These are phyloP conservation scores for Idaea biselata DNA, from an alignment of 2,888 invertebrate genomes.

Conservation along the genomic window DNA sequence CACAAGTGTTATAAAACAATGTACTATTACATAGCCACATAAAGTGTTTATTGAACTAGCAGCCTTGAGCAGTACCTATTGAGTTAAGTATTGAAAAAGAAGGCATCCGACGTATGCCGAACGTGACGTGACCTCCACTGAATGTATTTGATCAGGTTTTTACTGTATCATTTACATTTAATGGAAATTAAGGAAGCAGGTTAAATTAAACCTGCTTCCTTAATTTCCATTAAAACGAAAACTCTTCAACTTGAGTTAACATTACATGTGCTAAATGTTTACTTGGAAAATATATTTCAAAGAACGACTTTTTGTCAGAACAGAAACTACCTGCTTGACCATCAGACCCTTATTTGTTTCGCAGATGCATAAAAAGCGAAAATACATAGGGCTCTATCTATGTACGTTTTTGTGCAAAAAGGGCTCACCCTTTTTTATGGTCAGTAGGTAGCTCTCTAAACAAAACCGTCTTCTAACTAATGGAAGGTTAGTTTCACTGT, in stretches of 20 bases:
- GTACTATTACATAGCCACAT: neutral
- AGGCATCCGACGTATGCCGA: neutral
- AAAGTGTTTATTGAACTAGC: neutral
- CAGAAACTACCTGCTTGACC: neutral
- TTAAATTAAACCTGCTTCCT: neutral
- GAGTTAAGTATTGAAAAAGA: neutral
- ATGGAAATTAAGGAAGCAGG: too few relatives aligned
- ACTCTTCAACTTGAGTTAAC: too few relatives aligned
- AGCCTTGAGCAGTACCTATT: neutral
- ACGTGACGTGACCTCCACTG: neutral
- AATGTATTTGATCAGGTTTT: neutral
- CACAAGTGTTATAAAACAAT: too few relatives aligned
- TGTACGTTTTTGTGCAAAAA: too few relatives aligned
- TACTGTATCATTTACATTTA: neutral
- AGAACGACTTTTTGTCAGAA: neutral
- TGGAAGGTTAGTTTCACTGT: neutral
- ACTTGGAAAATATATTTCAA: neutral
- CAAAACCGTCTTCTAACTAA: neutral
- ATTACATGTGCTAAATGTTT: too few relatives aligned
- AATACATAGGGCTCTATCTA: neutral
- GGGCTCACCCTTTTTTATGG: too few relatives aligned
- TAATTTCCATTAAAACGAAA: neutral
- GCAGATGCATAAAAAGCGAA: neutral
- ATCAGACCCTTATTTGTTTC: neutral
- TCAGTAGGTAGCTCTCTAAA: neutral